A percentile compares a stretch with the other conserved stretches of the same genome.
These are phyloP conservation scores for Mythimna albipuncta DNA, from an alignment of 2,888 invertebrate species.

Conservation along the genomic window DNA sequence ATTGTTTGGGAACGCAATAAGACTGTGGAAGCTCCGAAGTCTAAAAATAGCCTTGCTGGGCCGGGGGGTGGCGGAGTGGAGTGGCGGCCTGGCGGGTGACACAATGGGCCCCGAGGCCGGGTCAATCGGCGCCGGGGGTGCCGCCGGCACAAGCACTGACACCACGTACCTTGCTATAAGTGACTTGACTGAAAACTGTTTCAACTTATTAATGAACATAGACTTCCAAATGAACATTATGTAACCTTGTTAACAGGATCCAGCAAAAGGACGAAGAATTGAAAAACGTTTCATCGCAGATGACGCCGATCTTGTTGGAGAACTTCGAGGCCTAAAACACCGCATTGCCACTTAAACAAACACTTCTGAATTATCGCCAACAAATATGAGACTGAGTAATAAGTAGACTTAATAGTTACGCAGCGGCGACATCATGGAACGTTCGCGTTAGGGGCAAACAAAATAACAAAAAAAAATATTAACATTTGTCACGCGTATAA, in stretches of 20 bases:
- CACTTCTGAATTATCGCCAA: conserved; percentile 82
- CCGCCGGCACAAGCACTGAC: conserved; percentile 61
- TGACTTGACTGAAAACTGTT: conserved; percentile 48
- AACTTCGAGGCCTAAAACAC: conserved; percentile 92
- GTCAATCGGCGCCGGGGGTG: conserved; percentile 81
- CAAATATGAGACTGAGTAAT: conserved; percentile 89
- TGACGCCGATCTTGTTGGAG: conserved; percentile 92
- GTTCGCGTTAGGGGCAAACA: conserved; percentile 67
- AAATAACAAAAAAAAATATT: conserved; percentile 69
- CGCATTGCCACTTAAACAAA: conserved; percentile 89
- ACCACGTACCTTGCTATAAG: conserved; percentile 67
- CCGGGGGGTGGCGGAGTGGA: conserved; percentile 80
- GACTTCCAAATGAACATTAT: conserved; percentile 33
- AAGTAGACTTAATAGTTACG: conserved; percentile 84
- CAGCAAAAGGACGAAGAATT: conserved; percentile 84
- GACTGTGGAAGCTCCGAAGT: conserved; percentile 79
- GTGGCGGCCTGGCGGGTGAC: conserved; percentile 87
- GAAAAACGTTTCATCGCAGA: conserved; percentile 92
- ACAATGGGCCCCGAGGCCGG: conserved; percentile 85
- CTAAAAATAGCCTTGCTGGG: conserved; percentile 89
- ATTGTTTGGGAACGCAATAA: conserved; percentile 71
- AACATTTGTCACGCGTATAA: conserved; percentile 58
- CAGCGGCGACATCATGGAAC: conserved; percentile 73
- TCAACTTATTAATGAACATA: conserved; percentile 32
- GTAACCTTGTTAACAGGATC: conserved; percentile 78